Conservation (phyloP, 2,888 invertebrate genomes). For the Antitype chi region DNA sequence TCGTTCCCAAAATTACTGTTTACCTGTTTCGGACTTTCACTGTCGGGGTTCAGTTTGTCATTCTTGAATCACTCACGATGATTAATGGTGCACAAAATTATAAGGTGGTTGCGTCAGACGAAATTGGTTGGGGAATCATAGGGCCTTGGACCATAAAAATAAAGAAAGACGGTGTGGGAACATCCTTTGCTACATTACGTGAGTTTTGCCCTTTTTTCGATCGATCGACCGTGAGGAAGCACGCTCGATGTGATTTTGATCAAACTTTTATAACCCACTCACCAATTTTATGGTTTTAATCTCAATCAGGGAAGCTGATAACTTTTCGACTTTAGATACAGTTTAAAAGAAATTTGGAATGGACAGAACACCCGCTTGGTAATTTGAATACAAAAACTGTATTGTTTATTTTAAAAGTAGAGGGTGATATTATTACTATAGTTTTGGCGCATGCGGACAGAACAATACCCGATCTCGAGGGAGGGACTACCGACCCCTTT, state of each 20-base stretch:
- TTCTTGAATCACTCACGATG: slow-evolving; percentile 80
- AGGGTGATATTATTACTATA: slow-evolving; percentile 72
- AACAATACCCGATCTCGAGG: slow-evolving; percentile 74
- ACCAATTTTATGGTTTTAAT: slow-evolving; percentile 75
- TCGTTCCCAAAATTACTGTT: slow-evolving; percentile 39
- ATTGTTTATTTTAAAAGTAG: slow-evolving; percentile 58
- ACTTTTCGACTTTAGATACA: slow-evolving; percentile 53
- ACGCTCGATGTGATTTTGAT: slow-evolving; percentile 78
- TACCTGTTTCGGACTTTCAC: slow-evolving; percentile 74
- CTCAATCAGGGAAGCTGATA: slow-evolving; percentile 65
- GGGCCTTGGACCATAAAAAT: slow-evolving; percentile 74
- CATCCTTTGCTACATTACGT: slow-evolving; percentile 76
- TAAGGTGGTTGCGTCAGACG: slow-evolving; percentile 80
- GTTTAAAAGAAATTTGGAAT: slow-evolving; percentile 60
- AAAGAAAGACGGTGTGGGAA: slow-evolving; percentile 85
- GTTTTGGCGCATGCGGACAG: slow-evolving; percentile 71
- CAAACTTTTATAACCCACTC: slow-evolving; percentile 75
- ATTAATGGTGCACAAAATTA: slow-evolving; percentile 87
- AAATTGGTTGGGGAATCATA: slow-evolving; percentile 82
- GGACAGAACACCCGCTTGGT: slow-evolving; percentile 36
- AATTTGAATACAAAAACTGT: slow-evolving; percentile 60
- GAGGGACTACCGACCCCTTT: slow-evolving; percentile 77
- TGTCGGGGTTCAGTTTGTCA: slow-evolving; percentile 78
- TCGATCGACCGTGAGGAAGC: slow-evolving; percentile 74
- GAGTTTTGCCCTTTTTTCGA: slow-evolving; percentile 74